Evolutionary conservation across 2,113 vertebrate species (phyloP), one percentile per base, ranked within the genome.

Genomic region (Merops nubicus): DNA sequence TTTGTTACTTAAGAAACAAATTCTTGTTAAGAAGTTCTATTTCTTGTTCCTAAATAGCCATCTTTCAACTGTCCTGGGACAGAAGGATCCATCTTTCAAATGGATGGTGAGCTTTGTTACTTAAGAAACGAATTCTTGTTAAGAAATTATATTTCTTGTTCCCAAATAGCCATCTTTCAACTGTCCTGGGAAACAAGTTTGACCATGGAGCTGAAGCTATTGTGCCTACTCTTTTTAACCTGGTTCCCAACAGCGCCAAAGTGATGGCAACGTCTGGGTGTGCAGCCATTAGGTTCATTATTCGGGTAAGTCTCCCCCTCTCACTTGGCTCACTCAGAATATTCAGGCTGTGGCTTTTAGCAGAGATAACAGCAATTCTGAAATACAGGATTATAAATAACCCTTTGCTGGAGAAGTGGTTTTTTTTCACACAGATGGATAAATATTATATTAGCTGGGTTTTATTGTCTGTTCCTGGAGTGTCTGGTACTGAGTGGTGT

Each of bases 241-340:
- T 99, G 96, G 99, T 99, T 96, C 99, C 99, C 91, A 99, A 99
- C 97, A 99, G 99, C 96, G 99, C 99, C 97, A 99, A 99, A 98
- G 98, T 99, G 94, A 99, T 99, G 99, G 99, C 99, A 65, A 98
- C 98, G 40, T 99, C 99, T 12, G 99, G 99, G 29, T 99, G 99
- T 5, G 98, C 98, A 5, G 99, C 99, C 62, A 99, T 99, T 95
- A 98, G 99, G 87, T 99, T 99, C 97, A 99, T 99, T 94, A 99
- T 99, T 94, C 98, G 99, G 98, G 99, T 99, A 96, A 85, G 98
- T 98, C 60, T 38, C 83, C 34, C 31, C 36, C 12, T 74, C 21
- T 79, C 28, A 1, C 20, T 50, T 60, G 4, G 2, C 33, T 51
- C 80, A 11, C 68, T 72, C 4, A 38, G 15, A 73, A 9, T 81